A percentile compares a stretch with the other conserved stretches of the same genome.
phyloP scores from a whole-genome alignment of 2,113 vertebrate species.

The Eubucco bourcierii region DNA sequence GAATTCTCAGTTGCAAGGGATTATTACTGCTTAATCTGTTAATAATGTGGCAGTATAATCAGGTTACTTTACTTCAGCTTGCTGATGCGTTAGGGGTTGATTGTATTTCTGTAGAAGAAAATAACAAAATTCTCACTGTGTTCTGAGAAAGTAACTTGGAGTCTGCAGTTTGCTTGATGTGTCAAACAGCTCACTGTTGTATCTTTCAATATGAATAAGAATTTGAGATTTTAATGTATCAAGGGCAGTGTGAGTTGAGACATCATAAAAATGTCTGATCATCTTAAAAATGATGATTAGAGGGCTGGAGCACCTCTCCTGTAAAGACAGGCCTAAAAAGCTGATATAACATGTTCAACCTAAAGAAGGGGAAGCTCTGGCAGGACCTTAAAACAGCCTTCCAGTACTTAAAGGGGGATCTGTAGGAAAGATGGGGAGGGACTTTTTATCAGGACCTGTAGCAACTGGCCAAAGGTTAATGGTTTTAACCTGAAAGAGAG shows the following conservation, averaged over 20 bases:
- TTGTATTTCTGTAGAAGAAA: not conserved
- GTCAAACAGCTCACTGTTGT: not conserved
- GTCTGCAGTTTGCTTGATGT: not conserved
- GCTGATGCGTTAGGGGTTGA: not conserved
- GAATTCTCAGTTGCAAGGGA: conserved; percentile 19
- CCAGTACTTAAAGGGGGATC: not conserved
- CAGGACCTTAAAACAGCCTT: not conserved
- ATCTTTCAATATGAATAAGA: not conserved
- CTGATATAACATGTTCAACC: not conserved
- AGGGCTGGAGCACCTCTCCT: not conserved
- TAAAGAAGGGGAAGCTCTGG: not conserved
- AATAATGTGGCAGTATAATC: conserved; percentile 10
- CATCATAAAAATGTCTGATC: not conserved
- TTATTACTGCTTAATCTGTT: conserved; percentile 46
- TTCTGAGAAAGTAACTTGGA: not conserved
- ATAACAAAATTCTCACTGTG: not conserved
- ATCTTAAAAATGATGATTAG: no score
- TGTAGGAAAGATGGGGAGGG: not conserved
- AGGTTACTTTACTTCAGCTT: conserved; percentile 19
- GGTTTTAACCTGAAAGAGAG: not conserved
- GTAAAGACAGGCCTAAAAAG: not conserved
- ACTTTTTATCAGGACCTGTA: not conserved
- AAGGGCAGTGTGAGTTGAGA: not conserved
- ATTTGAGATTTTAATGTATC: not conserved
- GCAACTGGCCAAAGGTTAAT: not conserved